phyloP scores from a whole-genome alignment of 2,113 vertebrate genomes.

The Axis porcinus region DNA sequence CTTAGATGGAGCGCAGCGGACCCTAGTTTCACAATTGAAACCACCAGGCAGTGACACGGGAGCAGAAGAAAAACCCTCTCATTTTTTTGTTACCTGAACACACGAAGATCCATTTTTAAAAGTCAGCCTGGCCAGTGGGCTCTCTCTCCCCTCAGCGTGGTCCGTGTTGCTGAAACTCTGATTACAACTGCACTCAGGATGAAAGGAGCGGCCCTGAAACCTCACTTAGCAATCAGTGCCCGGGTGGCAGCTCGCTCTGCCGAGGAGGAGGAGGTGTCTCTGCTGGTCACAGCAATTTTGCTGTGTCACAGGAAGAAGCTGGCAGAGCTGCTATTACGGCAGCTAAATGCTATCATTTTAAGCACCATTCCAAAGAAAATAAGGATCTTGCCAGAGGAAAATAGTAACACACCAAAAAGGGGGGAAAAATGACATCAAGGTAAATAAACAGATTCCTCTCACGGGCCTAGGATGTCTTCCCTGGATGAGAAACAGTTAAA shows the following conservation, averaged over 20 bases:
- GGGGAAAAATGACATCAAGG: rapidly evolving
- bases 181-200: background rate
- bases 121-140: background rate
- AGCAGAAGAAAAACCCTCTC: background rate
- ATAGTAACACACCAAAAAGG: background rate
- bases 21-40: rapidly evolving
- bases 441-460: background rate
- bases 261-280: background rate
- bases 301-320: background rate
- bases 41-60: background rate
- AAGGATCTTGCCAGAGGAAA: background rate
- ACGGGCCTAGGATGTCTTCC: rapidly evolving
- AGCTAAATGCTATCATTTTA: background rate
- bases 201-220: background rate
- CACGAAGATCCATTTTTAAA: background rate
- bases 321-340: background rate
- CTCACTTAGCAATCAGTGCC: background rate
- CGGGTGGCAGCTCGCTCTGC: background rate
- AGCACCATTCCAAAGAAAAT: background rate
- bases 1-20: background rate
- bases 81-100: background rate
- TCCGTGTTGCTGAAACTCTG: background rate
- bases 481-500: background rate
- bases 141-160: background rate
- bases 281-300: rapidly evolving